A percentile compares a stretch with the other conserved stretches of the same genome.
These are phyloP conservation scores for Symphodus melops DNA, from an alignment of 2,113 vertebrate species.

Conservation along the genomic window DNA sequence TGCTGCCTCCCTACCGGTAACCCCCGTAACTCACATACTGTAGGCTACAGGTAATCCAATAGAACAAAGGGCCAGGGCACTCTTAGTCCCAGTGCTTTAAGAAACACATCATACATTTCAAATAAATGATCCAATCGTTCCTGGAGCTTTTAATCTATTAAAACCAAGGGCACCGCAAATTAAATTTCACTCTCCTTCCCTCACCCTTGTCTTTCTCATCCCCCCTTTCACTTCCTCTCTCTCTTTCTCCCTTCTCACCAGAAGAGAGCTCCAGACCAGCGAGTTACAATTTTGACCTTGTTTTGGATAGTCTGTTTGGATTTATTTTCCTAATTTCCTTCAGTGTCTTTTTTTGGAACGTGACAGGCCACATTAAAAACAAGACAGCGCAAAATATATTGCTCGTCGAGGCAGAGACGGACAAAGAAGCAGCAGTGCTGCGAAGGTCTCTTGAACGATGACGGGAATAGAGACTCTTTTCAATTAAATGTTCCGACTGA, in stretches of 20 bases:
- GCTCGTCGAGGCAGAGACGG: not conserved
- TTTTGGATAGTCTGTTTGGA: constrained; percentile 61
- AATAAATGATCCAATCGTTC: constrained; percentile 74
- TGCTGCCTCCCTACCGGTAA: constrained; percentile 23
- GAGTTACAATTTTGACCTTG: constrained; percentile 53
- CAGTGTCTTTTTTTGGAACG: constrained; percentile 15
- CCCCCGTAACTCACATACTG: constrained; percentile 31
- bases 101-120: constrained; percentile 61
- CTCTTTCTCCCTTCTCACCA: not conserved
- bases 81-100: constrained; percentile 29
- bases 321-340: constrained; percentile 62
- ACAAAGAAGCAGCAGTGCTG: constrained; percentile 16
- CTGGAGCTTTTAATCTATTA: constrained; percentile 78
- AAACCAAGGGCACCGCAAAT: constrained; percentile 76
- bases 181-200: constrained; percentile 54
- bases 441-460: not conserved
- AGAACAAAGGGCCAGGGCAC: constrained; percentile 16
- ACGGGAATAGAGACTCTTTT: not conserved
- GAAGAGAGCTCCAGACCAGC: constrained; percentile 46
- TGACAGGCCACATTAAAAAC: constrained; percentile 47
- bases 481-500: not conserved
- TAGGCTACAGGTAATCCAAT: constrained; percentile 62
- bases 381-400: constrained; percentile 1
- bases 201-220: not conserved
- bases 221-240: not conserved